These are phyloP conservation scores for Plebejus anna DNA, from an alignment of 2,888 invertebrate genomes.

Conservation along the genomic window DNA sequence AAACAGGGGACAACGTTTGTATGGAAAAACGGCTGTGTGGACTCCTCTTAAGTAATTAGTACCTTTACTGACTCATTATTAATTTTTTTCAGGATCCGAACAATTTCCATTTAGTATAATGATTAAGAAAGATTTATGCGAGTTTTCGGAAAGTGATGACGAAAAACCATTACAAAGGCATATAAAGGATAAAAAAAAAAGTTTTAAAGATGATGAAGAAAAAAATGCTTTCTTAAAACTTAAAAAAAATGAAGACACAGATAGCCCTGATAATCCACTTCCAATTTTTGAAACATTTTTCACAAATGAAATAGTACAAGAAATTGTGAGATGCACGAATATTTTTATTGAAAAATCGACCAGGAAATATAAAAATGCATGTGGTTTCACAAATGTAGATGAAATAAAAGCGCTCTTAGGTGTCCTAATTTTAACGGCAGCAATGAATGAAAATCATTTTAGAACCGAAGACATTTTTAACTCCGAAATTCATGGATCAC, in stretches of 20 bases:
- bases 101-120: neutral
- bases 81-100: neutral
- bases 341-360: constrained; percentile 28
- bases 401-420: constrained; percentile 36
- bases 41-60: neutral
- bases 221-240: neutral
- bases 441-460: constrained; percentile 40
- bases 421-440: constrained; percentile 35
- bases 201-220: neutral
- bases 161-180: neutral
- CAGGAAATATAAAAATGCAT: constrained; percentile 28
- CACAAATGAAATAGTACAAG: constrained; percentile 34
- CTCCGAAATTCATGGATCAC: constrained; percentile 17
- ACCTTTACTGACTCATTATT: neutral
- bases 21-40: too few relatives aligned
- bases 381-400: constrained; percentile 23
- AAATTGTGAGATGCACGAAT: constrained; percentile 34
- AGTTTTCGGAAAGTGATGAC: constrained; percentile 4
- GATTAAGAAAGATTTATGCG: neutral
- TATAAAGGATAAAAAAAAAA: neutral
- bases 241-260: neutral
- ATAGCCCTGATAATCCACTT: neutral
- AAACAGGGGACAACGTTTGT: too few relatives aligned
- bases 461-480: constrained; percentile 39
- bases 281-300: constrained; percentile 33